Conservation (phyloP, 2,888 invertebrate genomes). For the Merodon equestris region DNA sequence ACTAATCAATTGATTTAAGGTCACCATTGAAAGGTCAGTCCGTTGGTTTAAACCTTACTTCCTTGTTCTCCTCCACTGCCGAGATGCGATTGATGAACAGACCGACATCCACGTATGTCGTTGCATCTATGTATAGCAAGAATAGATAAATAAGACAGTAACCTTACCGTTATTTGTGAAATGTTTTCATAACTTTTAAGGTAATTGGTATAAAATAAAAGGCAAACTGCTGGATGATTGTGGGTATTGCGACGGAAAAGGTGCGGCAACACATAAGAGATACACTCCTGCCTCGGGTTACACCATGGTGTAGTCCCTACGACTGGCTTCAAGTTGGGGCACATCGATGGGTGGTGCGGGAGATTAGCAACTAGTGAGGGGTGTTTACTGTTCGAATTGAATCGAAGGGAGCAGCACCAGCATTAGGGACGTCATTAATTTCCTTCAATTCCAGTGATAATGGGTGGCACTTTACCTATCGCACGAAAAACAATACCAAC, state of each 20-base stretch:
- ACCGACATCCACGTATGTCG: slow-evolving; percentile 77
- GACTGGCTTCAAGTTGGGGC: slow-evolving; percentile 6
- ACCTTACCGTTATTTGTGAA: too few species aligned
- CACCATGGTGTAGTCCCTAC: too few species aligned
- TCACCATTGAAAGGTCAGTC: slow-evolving; percentile 1
- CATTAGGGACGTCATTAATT: slow-evolving; percentile 46
- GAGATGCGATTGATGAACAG: slow-evolving; percentile 83
- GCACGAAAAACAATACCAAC: too few species aligned
- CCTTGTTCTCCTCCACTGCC: slow-evolving; percentile 83
- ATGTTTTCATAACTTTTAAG: slow-evolving; percentile 41
- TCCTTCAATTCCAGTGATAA: slow-evolving; percentile 37
- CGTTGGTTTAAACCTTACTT: slow-evolving; percentile 78
- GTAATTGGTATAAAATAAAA: slow-evolving; percentile 32
- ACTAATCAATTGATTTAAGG: slow-evolving; percentile 56
- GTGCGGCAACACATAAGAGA: slow-evolving; percentile 34
- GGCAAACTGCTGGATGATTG: not conserved
- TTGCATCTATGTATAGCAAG: slow-evolving; percentile 43
- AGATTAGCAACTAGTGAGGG: too few species aligned
- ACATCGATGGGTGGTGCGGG: slow-evolving; percentile 52
- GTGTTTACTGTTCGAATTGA: too few species aligned
- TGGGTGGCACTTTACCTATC: slow-evolving; percentile 8
- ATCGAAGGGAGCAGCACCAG: slow-evolving; percentile 11
- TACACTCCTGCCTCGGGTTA: too few species aligned
- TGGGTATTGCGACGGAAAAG: slow-evolving; percentile 38
- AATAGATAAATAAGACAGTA: too few species aligned